Evolutionary conservation across 2,888 invertebrate species (phyloP).

Genomic region (Fragum whitleyi): DNA sequence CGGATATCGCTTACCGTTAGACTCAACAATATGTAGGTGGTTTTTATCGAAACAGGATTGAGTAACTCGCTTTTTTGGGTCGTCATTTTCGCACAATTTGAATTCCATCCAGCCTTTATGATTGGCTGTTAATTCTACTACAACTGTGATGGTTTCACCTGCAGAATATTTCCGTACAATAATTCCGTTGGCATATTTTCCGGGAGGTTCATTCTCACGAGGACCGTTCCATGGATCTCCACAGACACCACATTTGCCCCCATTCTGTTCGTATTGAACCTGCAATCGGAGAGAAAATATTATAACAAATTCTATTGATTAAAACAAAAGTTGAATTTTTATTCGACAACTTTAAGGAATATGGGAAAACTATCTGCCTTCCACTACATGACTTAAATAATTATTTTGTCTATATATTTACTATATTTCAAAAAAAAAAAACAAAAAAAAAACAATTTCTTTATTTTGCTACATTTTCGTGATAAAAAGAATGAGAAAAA

Average conservation of each 20-base stretch:
- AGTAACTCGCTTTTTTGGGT: constrained; percentile 71
- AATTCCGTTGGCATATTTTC: constrained; percentile 82
- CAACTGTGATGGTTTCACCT: constrained; percentile 81
- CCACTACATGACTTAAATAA: not conserved
- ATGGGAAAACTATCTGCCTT: not conserved
- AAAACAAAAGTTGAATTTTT: not conserved
- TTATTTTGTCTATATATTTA: too few relatives aligned
- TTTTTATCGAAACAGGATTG: constrained; percentile 80
- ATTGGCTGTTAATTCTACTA: constrained; percentile 83
- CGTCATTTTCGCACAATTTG: constrained; percentile 80
- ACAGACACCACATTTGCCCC: constrained; percentile 94
- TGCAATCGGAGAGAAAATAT: constrained; percentile 33
- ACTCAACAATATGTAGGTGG: constrained; percentile 62
- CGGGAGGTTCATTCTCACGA: constrained; percentile 83
- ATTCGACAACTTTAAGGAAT: not conserved
- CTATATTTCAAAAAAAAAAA: too few relatives aligned
- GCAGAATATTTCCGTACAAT: constrained; percentile 80
- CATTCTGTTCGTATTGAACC: constrained; percentile 78
- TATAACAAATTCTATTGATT: not conserved
- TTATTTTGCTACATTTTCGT: too few relatives aligned
- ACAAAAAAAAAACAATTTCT: too few relatives aligned
- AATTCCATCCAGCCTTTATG: constrained; percentile 84
- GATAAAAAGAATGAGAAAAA: too few relatives aligned
- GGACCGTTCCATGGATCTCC: constrained; percentile 91
- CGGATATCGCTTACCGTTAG: constrained; percentile 58